These are phyloP conservation scores for Ursus arctos DNA, from an alignment of 2,113 vertebrate species.

Conservation along the genomic window DNA sequence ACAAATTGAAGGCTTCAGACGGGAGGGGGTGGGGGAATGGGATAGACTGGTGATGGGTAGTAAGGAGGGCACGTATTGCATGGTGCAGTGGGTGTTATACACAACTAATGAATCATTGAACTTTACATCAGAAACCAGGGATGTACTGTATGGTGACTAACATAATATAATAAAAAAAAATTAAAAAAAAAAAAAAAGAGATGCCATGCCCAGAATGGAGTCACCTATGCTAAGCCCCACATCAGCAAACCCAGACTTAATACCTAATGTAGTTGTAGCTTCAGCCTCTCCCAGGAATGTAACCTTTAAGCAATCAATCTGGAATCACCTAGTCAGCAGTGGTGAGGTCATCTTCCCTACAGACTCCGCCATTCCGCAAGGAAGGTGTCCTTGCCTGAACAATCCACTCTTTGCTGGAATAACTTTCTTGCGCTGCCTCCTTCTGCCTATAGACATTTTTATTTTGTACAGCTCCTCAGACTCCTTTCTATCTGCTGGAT, in stretches of 20 bases:
- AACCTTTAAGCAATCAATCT: not conserved
- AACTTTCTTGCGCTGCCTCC: not conserved
- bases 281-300: not conserved
- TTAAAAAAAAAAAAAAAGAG: no score
- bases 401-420: not conserved
- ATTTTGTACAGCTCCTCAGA: not conserved
- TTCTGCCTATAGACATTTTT: not conserved
- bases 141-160: no score
- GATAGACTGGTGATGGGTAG: no score
- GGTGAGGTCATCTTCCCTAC: not conserved
- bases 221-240: not conserved
- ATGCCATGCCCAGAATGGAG: not conserved
- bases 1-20: no score
- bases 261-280: not conserved
- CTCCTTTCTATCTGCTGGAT: not conserved
- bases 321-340: not conserved
- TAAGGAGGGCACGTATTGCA: no score
- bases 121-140: no score
- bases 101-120: no score
- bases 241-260: not conserved
- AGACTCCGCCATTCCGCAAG: not conserved
- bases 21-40: no score
- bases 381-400: not conserved
- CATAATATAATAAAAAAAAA: no score
- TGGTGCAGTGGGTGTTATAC: no score